phyloP scores from a whole-genome alignment of 2,113 vertebrate genomes.

The Psittacula cyanocephala region DNA sequence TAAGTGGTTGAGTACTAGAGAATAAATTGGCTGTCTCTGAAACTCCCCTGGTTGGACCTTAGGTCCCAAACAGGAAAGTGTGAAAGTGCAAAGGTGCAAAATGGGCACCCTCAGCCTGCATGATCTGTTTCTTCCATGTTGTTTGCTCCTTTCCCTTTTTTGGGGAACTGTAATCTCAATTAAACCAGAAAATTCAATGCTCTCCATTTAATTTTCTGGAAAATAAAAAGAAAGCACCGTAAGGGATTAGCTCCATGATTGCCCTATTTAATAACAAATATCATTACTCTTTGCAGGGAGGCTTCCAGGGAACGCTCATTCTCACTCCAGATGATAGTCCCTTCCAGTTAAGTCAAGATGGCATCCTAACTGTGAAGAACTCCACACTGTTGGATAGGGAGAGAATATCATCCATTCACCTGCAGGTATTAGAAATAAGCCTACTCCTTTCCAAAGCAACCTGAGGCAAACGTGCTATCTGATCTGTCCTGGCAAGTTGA shows the following conservation, averaged over 20 bases:
- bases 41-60: background rate
- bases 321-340: conserved; percentile 68
- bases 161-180: background rate
- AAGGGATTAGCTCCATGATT: background rate
- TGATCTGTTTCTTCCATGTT: background rate
- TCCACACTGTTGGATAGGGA: conserved; percentile 74
- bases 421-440: conserved; percentile 66
- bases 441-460: background rate
- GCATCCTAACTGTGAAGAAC: conserved; percentile 72
- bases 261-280: background rate
- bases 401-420: conserved; percentile 7
- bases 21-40: background rate
- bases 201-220: background rate
- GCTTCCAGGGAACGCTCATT: conserved; percentile 72
- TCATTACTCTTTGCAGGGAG: conserved; percentile 66
- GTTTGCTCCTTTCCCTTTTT: background rate
- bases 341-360: conserved; percentile 70
- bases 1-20: background rate
- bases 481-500: background rate
- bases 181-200: background rate
- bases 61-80: background rate
- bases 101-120: background rate
- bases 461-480: background rate
- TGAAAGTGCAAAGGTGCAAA: background rate
- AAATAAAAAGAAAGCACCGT: background rate